A percentile compares a stretch with the other conserved stretches of the same genome.
Conservation (phyloP, 2,113 vertebrate species). For the Tichodroma muraria region DNA sequence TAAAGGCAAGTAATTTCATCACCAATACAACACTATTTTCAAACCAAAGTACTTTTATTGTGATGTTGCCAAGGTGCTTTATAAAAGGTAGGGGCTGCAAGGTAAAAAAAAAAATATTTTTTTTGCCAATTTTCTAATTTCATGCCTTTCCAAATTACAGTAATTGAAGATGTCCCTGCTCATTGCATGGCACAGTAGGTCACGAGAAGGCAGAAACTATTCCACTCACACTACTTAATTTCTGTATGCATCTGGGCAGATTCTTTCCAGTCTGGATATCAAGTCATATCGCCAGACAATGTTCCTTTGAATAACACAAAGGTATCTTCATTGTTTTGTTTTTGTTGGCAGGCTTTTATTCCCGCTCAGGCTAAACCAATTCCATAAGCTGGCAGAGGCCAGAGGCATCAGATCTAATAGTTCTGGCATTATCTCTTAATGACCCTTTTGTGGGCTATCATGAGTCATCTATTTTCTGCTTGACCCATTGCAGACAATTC, state of each 20-base stretch:
- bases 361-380: neutral
- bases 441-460: neutral
- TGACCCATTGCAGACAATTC: neutral
- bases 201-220: neutral
- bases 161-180: neutral
- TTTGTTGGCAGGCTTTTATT: neutral
- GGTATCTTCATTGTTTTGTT: neutral
- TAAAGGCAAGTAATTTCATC: neutral
- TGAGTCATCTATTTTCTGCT: slow-evolving; percentile 1
- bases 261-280: neutral
- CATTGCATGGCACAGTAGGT: neutral
- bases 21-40: neutral
- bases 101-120: neutral
- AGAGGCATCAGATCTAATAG: neutral
- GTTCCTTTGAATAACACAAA: neutral
- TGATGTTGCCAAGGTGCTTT: neutral
- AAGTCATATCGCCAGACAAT: neutral
- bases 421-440: neutral
- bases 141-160: neutral
- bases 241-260: neutral
- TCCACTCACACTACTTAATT: neutral
- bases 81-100: neutral
- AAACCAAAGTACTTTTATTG: neutral
- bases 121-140: neutral
- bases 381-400: neutral